Percentiles rank a stretch among this genome's conserved stretches.
These are phyloP conservation scores for Hemithea aestivaria DNA, from an alignment of 2,888 invertebrate species.

Conservation along the genomic window DNA sequence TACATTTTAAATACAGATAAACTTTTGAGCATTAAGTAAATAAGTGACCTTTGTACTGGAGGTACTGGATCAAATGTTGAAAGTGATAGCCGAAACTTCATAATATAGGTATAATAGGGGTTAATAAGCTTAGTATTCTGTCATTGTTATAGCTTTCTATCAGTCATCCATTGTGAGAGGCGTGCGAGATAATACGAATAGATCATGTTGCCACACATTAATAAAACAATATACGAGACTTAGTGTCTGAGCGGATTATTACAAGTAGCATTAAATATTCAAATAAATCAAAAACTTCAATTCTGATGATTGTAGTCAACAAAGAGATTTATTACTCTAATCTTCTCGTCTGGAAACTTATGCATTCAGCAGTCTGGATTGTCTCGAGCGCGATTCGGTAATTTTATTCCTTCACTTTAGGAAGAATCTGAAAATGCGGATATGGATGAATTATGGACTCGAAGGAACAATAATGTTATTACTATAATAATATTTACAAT, in stretches of 20 bases:
- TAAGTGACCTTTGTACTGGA: conserved; percentile 3
- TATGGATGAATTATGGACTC: conserved; percentile 15
- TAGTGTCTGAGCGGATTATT: too few species aligned
- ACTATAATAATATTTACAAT: too few species aligned
- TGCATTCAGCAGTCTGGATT: conserved; percentile 6
- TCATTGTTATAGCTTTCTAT: conserved; percentile 11
- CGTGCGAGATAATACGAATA: too few species aligned
- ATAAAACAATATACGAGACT: too few species aligned
- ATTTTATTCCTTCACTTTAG: conserved; percentile 8
- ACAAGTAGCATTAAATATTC: too few species aligned
- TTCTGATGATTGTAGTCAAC: conserved; percentile 1
- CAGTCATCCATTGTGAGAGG: too few species aligned
- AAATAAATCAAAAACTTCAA: too few species aligned
- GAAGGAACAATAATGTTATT: too few species aligned
- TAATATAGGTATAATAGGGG: conserved; percentile 1
- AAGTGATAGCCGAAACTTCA: conserved; percentile 13
- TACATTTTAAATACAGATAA: too few species aligned
- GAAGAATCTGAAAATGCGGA: conserved; percentile 9
- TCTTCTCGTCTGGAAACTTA: conserved; percentile 16
- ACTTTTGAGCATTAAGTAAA: too few species aligned
- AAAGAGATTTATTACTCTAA: conserved; percentile 15
- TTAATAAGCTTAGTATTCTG: conserved; percentile 7
- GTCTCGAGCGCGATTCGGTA: conserved; percentile 9
- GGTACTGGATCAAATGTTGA: conserved; percentile 6
- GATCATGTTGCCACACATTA: too few species aligned